Conservation (phyloP, 2,797 vertebrate genomes). For the Hemitrygon akajei region DNA sequence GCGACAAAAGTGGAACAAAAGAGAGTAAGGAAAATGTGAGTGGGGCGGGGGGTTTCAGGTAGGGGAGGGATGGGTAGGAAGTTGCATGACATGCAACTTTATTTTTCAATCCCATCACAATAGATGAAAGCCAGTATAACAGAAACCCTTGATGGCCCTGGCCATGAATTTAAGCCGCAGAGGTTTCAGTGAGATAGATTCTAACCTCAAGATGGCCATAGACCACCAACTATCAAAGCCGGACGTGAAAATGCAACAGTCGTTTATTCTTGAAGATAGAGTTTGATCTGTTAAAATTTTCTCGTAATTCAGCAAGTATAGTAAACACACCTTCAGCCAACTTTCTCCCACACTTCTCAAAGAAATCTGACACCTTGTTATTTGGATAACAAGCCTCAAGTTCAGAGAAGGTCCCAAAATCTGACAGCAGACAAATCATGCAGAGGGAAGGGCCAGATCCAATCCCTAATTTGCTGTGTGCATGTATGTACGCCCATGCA, state of each 20-base stretch:
- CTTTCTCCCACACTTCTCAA: neutral
- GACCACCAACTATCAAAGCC: neutral
- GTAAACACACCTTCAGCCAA: neutral
- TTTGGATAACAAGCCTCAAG: neutral
- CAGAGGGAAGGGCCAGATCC: neutral
- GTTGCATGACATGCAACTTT: constrained; percentile 23
- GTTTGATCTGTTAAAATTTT: neutral
- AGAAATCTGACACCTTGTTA: neutral
- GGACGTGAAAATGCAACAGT: neutral
- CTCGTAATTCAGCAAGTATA: neutral
- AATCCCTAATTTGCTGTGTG: neutral
- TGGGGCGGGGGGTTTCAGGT: no score
- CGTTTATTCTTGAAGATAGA: neutral
- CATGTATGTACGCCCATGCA: no score
- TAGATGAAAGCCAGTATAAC: constrained; percentile 4
- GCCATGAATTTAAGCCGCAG: neutral
- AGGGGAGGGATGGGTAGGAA: neutral
- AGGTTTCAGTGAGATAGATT: neutral
- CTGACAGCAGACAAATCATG: neutral
- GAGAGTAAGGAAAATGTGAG: neutral
- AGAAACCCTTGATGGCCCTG: neutral
- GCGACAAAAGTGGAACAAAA: constrained; percentile 7
- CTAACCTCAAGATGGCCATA: neutral
- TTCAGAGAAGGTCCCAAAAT: neutral
- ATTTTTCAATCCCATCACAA: neutral